Evolutionary conservation across 2,888 invertebrate species (phyloP), one percentile per base, ranked within the genome.

Genomic region (Ormyrus labotus): DNA sequence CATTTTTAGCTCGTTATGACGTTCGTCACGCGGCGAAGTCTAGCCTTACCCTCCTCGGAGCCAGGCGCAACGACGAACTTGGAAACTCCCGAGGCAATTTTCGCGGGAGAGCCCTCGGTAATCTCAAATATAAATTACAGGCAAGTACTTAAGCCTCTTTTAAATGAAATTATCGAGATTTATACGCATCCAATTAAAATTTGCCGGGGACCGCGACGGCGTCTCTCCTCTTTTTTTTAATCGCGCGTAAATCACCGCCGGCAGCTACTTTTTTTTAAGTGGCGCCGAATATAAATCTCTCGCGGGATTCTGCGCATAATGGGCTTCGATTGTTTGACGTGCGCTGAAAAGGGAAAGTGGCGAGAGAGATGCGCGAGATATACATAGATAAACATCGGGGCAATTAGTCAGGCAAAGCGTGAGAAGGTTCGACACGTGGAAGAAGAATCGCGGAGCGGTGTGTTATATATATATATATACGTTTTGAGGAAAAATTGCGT

Each of bases 151-250:
- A 75, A 81, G 78, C 80, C 61, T 81, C 81, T 81, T 81, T 81
- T 74, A 81, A 81, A 81, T 81, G 78, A 78, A 78, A 81, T 81
- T 78, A 81, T 81, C 74, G 74, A 81, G 81, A 81, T 81, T 81
- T 81, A 81, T 81, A 78, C 60, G 78, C 78, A 81, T 81, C 81
- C 78, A 81, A 81, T 81, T 81, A 81, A 81, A 81, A 74, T 81
- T 78, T 68, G 53, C 57, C 65, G 10, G 11, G 48, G 34, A 13
- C 61, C 19, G 50, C 64, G 51, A 69, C 45, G 10, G 19, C n/a
- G 5, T 7, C 64, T 48, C 19, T 6, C 47, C 64, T 11, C 53
- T 51, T 63, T 70, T 80, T 74, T 77, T 68, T 80, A 80, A 77
- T 81, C 58, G 34, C 50, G 53, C 45, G 58, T 74, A 79, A 79